Base-by-base conservation (phyloP, 2,888 invertebrate genomes). In the Lepidocyrtoides sp. region DNA sequence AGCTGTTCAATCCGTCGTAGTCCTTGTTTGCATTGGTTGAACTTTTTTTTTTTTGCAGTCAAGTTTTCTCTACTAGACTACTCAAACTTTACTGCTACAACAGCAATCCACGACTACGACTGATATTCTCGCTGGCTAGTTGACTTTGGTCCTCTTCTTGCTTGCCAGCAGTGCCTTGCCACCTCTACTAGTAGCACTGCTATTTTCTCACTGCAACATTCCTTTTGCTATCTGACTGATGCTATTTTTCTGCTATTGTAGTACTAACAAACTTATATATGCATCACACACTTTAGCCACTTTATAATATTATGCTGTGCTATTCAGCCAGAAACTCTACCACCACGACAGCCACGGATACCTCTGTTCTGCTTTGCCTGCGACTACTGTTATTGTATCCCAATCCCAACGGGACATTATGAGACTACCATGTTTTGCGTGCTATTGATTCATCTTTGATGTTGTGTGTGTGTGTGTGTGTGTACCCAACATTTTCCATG, bases 381-480 rank as follows among this genome's bases (percentile, higher is more conserved):
- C 36, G 41, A 17, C 57, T 36, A 29, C 54, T 54, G 63, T 23
- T 63, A 29, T 54, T 69, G 69, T 57, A 81, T 89, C 81, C 89
- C 89, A 82, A 72, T 89, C 84, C 89, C 89, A 77, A 89, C 77
- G 89, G 89, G 89, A 89, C 89, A 77, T 84, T 77, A 84, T 89
- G 84, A 75, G 89, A 48, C 32, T 75, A 51, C 32, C 60, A 77
- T 48, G 89, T 77, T 89, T 84, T 82, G 84, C 89, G 83, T 89
- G 82, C 83, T 89, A 89, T 89, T 83, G 89, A 89, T 89, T 89
- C 89, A 89, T 89, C 54, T 48, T 4, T 36, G 54, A 81, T 88
- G 85, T 86, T 75, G 88, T 88, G 88, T 81, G 81, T 44, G 12
- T 0, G 29, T n/a, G 60, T 26, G 1, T 60, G 26, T 26, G 36